phyloP scores from a whole-genome alignment of 2,113 vertebrate genomes.

The Tursiops truncatus region DNA sequence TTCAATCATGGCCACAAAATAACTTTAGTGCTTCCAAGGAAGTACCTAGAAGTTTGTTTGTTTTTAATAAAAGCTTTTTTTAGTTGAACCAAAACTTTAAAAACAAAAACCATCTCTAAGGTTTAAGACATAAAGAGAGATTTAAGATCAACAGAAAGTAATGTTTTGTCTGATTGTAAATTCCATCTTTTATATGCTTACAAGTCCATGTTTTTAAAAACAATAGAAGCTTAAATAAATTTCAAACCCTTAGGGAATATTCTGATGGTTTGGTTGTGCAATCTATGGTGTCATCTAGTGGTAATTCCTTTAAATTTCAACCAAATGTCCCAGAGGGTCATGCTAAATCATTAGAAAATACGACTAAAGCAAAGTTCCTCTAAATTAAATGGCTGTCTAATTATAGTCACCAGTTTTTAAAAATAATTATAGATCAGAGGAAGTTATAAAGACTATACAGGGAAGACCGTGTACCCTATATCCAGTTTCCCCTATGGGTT shows the following conservation, averaged over 20 bases:
- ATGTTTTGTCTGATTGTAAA: neutral
- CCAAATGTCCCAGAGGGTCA: neutral
- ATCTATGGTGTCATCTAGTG: constrained; percentile 71
- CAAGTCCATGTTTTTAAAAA: neutral
- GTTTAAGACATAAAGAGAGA: constrained; percentile 4
- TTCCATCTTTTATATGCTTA: neutral
- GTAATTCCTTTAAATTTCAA: constrained; percentile 65
- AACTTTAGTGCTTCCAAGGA: neutral
- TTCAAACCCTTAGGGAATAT: neutral
- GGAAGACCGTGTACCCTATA: neutral
- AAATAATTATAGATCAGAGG: constrained; percentile 4
- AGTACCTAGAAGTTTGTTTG: neutral
- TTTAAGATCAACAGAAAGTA: neutral
- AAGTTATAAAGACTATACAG: neutral
- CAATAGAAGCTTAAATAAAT: neutral
- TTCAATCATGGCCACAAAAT: neutral
- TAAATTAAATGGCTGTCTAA: constrained; percentile 14
- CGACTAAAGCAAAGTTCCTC: neutral
- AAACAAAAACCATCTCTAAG: neutral
- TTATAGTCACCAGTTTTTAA: neutral
- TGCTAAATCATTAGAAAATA: neutral
- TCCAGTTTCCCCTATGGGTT: neutral
- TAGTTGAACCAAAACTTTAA: neutral
- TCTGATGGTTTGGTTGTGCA: constrained; percentile 4
- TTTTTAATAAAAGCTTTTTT: neutral